Percentiles rank a stretch among this genome's conserved stretches.
Conservation (phyloP, 2,797 vertebrate genomes). For the Rhincodon typus region DNA sequence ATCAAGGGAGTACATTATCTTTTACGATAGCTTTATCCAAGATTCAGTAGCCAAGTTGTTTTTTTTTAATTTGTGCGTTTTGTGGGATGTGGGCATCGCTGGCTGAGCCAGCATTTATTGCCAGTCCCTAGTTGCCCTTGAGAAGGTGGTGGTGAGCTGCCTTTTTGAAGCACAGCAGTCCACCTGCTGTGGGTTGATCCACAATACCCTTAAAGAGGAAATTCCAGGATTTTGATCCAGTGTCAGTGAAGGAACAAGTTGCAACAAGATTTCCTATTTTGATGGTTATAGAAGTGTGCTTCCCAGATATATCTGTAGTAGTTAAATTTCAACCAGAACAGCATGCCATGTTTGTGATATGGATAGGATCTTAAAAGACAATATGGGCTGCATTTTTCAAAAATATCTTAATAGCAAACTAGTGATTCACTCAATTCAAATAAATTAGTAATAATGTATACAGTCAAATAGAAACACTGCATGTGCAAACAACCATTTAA, state of each 20-base stretch:
- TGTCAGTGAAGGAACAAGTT: neutral
- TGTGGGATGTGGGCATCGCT: no score
- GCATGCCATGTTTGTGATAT: neutral
- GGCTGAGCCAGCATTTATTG: no score
- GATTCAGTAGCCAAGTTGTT: neutral
- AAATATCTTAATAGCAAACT: neutral
- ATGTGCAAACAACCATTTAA: neutral
- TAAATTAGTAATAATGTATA: neutral
- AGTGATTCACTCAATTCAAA: neutral
- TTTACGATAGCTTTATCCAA: neutral
- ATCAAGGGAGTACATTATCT: neutral
- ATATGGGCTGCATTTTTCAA: neutral
- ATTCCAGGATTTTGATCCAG: no score
- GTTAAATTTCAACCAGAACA: neutral
- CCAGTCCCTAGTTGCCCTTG: no score
- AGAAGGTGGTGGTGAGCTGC: no score
- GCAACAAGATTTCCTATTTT: neutral
- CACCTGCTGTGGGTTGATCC: no score
- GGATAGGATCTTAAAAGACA: neutral
- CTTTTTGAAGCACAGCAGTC: no score
- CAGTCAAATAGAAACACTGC: neutral
- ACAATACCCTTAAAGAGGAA: no score
- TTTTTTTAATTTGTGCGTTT: no score
- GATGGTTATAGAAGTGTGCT: neutral
- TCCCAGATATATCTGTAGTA: neutral